Evolutionary conservation across 1,140 invertebrate species (phyloP), one percentile per base, ranked within the genome.

Genomic region (Drosophila bocqueti): DNA sequence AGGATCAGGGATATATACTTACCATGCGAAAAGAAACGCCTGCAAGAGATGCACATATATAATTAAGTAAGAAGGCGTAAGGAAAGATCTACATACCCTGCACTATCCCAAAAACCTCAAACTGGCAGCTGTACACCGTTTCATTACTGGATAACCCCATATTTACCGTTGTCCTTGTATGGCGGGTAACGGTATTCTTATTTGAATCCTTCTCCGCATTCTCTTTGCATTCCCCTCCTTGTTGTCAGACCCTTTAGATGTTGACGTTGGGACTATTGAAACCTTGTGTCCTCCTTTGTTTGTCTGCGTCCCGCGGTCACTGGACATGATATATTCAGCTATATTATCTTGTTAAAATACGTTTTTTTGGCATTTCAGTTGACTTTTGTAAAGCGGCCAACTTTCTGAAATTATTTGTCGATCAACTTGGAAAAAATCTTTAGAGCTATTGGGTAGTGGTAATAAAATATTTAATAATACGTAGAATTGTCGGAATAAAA

Each of bases 81-180:
- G 49, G 29, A 40, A 11, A n/a, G 9, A 2, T 8, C 9, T 7
- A 68, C 78, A 10, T 63, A 89, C 85, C 86, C 62, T 90, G 81
- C 29, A 90, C 85, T 45, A 91, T 90, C 3, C 85, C 85, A 50
- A 90, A 90, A 47, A 90, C 54, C 65, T 90, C 85, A 68, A 90
- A 90, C 11, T 66, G 38, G 40, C 85, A 89, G 31, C 61, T 38
- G n/a, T 55, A 54, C 21, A 87, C 38, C 1, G 42, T 2, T 4
- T 47, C 16, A 10, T 16, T 1, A 4, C 40, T 46, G 4, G 15
- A 1, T 21, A 18, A n/a, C 11, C 2, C 21, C 16, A 5, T 10
- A 5, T 0, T 24, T 3, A 7, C 11, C 3, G 13, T 26, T 8
- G 4, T 9, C 8, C 4, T 29, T n/a, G 2, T 1, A 4, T 0